Conservation (phyloP, 2,113 vertebrate species). For the Columbina picui region DNA sequence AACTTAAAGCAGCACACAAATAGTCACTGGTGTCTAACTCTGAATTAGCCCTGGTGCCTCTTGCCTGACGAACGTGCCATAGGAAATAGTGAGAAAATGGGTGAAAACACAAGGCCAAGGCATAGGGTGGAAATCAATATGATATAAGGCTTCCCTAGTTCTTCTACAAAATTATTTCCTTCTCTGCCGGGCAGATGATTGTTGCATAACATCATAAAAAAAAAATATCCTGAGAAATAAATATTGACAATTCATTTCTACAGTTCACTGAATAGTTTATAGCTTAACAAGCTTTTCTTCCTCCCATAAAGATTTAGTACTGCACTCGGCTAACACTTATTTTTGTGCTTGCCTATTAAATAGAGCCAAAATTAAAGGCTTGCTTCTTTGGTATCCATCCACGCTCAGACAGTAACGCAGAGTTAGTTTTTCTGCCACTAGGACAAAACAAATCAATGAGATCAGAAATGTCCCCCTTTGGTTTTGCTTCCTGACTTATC, state of each 20-base stretch:
- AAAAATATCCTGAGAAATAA: background rate
- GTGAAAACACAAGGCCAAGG: background rate
- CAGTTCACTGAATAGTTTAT: background rate
- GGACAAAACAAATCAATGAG: slow-evolving; percentile 31
- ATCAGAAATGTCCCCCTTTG: slow-evolving; percentile 45
- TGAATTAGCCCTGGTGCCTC: background rate
- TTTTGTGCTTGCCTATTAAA: background rate
- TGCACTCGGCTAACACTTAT: background rate
- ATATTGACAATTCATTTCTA: background rate
- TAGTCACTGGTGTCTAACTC: background rate
- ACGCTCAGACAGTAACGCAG: background rate
- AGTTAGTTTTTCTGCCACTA: background rate
- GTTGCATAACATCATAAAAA: background rate
- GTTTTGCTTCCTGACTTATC: slow-evolving; percentile 32
- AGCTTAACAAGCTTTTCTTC: background rate
- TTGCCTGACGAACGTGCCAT: background rate
- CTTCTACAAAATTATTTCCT: background rate
- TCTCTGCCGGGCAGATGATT: background rate
- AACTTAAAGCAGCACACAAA: background rate
- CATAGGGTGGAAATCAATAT: background rate
- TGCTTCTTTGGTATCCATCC: background rate
- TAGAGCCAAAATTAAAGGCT: background rate
- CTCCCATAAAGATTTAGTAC: background rate
- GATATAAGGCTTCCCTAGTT: background rate
- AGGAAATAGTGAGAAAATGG: background rate